These are phyloP conservation scores for Caenorhabditis brenneri DNA, from an alignment of 1,140 invertebrate species.

Conservation along the genomic window DNA sequence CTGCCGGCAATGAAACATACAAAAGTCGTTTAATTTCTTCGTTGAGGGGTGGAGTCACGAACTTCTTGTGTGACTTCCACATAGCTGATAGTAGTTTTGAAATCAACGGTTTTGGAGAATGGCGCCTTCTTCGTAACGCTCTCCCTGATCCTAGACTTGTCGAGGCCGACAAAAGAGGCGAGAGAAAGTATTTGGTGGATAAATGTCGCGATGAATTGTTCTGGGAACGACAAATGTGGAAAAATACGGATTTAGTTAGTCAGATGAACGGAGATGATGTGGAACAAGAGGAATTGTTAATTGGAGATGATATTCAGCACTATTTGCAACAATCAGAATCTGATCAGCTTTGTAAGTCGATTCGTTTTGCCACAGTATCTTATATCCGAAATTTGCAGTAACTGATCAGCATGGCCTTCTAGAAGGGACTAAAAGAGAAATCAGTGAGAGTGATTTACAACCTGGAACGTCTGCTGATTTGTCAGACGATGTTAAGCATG, in stretches of 20 bases:
- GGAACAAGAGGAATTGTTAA: background rate
- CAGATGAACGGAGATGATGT: background rate
- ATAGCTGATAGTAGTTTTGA: slow-evolving; percentile 31
- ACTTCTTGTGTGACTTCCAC: slow-evolving; percentile 43
- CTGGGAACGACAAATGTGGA: background rate
- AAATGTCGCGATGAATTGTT: slow-evolving; percentile 23
- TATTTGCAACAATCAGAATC: background rate
- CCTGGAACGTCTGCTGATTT: background rate
- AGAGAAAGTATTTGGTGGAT: slow-evolving; percentile 30
- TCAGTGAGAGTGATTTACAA: background rate
- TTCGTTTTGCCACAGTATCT: background rate
- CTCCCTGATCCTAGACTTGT: slow-evolving; percentile 29
- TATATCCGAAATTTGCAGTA: background rate
- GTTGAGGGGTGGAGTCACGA: background rate
- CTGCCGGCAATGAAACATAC: background rate
- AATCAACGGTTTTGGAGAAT: slow-evolving; percentile 42
- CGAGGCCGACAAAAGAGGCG: background rate
- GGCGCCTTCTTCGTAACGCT: slow-evolving; percentile 33
- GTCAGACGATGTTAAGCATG: background rate
- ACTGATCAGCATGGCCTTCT: background rate
- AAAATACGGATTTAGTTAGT: slow-evolving; percentile 6
- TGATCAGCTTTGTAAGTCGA: background rate
- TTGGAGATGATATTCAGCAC: background rate
- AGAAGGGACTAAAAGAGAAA: background rate
- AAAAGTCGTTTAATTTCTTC: background rate